Evolutionary conservation across 2,888 invertebrate genomes (phyloP).

Genomic region (Acanthosepion pharaonis): DNA sequence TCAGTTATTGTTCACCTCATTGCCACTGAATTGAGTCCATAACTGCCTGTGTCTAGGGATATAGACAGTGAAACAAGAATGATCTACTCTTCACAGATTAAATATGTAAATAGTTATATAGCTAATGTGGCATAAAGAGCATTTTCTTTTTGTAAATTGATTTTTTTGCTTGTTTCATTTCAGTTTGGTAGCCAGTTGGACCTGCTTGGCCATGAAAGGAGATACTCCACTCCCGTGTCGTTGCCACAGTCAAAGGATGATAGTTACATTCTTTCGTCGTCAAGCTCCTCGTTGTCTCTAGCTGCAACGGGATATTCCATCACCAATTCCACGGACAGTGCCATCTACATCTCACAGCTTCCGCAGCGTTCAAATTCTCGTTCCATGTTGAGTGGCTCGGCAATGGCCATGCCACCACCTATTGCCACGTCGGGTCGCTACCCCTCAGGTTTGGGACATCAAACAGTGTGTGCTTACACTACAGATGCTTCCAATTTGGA

Average conservation of each 20-base stretch:
- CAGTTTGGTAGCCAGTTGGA: constrained; percentile 61
- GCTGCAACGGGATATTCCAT: constrained; percentile 37
- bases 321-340: constrained; percentile 38
- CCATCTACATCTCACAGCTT: constrained; percentile 50
- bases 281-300: constrained; percentile 55
- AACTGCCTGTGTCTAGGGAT: no score
- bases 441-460: constrained; percentile 49
- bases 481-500: constrained; percentile 67
- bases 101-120: no score
- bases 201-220: constrained; percentile 57
- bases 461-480: constrained; percentile 35
- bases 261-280: constrained; percentile 63
- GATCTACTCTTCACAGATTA: no score
- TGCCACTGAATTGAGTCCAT: no score
- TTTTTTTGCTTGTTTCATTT: background rate
- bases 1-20: no score
- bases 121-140: no score
- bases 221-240: constrained; percentile 58
- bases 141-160: no score
- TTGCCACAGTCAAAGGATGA: constrained; percentile 64
- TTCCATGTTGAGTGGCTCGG: constrained; percentile 24
- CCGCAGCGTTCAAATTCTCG: constrained; percentile 47
- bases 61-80: no score
- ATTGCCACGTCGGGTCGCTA: constrained; percentile 48
- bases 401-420: constrained; percentile 47